Base-by-base conservation (phyloP, 2,888 invertebrate species). In the Drosophila mulleri region DNA sequence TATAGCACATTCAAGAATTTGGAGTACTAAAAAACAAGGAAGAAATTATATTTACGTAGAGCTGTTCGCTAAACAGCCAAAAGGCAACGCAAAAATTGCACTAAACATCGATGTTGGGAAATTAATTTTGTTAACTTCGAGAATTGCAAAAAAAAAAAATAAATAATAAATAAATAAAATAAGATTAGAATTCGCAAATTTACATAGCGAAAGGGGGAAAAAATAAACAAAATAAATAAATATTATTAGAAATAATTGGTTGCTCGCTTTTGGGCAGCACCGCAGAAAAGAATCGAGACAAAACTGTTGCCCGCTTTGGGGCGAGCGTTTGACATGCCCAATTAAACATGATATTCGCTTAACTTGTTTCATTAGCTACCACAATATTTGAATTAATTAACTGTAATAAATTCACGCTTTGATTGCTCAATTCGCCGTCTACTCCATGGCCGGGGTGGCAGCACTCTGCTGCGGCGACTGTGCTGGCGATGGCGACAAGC, bases 1-100 rank as follows among this genome's bases (percentile, higher is more conserved):
- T 91, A 91, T 89, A 90, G 90, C 89, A 90, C 91, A 80, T 87
- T 83, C 72, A 76, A 81, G 83, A 78, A 78, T 80, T 75, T 77
- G 73, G 76, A 67, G 65, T 72, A 75, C 61, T 75, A 65, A 67
- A 71, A 68, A 63, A 73, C 29, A 59, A 39, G 52, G 32, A 50
- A n/a, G n/a, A 69, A 69, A 57, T 56, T 63, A 67, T 69, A 79
- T 64, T 67, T 47, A 57, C 67, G 37, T 42, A 29, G 48, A 67
- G 58, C 63, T 64, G 71, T 29, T 69, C 41, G 18, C 11, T 14
- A 52, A 64, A 58, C 67, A 67, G 44, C 35, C 39, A 41, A 67
- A 81, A 83, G 80, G 84, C 79, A 84, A 83, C 79, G 52, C 57
- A 78, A 48, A 67, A 82, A 84, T 84, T 83, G 73, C 84, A 83